These are phyloP conservation scores for Notamacropus eugenii DNA, from an alignment of 2,797 vertebrate species.

Conservation along the genomic window DNA sequence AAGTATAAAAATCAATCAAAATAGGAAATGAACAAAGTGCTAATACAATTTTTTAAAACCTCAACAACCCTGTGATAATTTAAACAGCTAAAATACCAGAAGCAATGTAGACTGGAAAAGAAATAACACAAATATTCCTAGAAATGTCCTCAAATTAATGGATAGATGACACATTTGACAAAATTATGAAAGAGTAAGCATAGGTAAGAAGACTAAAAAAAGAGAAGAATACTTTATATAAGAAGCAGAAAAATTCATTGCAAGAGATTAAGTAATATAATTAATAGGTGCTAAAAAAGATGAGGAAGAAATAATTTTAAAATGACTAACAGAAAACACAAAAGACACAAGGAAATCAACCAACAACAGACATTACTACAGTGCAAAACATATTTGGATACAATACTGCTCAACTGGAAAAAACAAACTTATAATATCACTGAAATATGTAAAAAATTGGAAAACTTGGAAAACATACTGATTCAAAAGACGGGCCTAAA, in stretches of 20 bases:
- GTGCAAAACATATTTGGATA: neutral
- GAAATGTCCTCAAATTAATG: neutral
- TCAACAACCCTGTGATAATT: neutral
- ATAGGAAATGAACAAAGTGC: neutral
- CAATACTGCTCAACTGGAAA: neutral
- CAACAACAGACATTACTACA: neutral
- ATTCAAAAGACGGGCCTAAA: neutral
- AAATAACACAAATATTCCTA: neutral
- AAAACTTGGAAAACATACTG: neutral
- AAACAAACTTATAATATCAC: neutral
- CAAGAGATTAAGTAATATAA: neutral
- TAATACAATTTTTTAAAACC: neutral
- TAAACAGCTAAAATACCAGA: neutral
- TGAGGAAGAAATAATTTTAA: neutral
- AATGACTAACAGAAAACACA: neutral
- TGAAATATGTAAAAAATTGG: neutral
- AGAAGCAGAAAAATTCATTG: neutral
- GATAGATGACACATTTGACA: neutral
- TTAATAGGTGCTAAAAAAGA: neutral
- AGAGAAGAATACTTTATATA: neutral
- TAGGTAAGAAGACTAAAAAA: neutral
- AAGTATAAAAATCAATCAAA: neutral
- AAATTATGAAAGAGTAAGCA: neutral
- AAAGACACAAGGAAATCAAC: neutral
- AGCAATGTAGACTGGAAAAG: neutral